Percentiles rank a stretch among this genome's conserved stretches.
phyloP scores from a whole-genome alignment of 1,140 invertebrate genomes.

The Papilio helenus region DNA sequence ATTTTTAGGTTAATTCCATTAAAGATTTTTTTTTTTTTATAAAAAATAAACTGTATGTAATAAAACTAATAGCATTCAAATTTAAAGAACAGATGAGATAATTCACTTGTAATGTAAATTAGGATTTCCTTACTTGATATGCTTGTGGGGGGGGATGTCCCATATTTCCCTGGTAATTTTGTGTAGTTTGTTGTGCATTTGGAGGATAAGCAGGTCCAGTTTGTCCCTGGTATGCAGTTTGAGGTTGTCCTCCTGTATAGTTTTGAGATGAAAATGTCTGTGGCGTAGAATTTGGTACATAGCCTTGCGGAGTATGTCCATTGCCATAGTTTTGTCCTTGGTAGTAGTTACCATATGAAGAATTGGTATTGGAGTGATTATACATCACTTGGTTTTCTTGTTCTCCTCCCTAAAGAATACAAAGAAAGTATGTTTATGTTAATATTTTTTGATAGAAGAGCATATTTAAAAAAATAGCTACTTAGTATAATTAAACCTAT shows the following conservation, averaged over 20 bases:
- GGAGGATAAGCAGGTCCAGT: constrained; percentile 65
- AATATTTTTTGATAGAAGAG: too few relatives aligned
- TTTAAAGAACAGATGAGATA: background rate
- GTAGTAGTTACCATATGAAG: constrained; percentile 85
- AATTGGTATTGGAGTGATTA: constrained; percentile 74
- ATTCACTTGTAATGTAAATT: background rate
- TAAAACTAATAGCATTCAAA: background rate
- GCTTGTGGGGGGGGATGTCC: constrained; percentile 63
- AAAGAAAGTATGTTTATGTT: too few relatives aligned
- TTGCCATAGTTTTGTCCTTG: constrained; percentile 83
- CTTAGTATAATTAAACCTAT: too few relatives aligned
- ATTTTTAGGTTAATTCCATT: background rate
- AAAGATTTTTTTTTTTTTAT: background rate
- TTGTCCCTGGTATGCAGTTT: constrained; percentile 64
- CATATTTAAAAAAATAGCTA: too few relatives aligned
- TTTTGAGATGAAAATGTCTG: constrained; percentile 78
- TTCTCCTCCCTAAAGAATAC: constrained; percentile 68
- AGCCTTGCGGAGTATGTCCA: constrained; percentile 77
- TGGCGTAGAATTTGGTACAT: constrained; percentile 71
- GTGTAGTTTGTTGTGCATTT: constrained; percentile 74
- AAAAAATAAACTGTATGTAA: background rate
- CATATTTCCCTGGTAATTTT: constrained; percentile 73
- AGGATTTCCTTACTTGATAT: constrained; percentile 64
- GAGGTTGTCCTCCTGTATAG: constrained; percentile 72
- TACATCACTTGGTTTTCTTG: constrained; percentile 77